phyloP scores from a whole-genome alignment of 2,113 vertebrate species.

The Osmerus mordax region DNA sequence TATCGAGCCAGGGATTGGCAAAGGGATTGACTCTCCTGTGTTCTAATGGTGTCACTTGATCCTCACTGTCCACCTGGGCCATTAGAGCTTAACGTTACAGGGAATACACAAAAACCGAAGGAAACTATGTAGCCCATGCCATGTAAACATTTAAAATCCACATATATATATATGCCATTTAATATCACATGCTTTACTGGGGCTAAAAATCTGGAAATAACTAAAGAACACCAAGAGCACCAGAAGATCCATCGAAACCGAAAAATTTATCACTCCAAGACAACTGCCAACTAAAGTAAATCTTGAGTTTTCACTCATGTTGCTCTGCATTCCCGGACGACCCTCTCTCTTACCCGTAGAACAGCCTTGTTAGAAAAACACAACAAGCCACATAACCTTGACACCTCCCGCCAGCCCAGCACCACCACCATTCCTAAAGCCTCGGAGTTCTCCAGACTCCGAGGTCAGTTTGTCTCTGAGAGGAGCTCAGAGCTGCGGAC shows the following conservation, averaged over 20 bases:
- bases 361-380: constrained; percentile 11
- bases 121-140: no score
- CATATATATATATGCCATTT: no score
- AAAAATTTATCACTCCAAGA: no score
- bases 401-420: constrained; percentile 15
- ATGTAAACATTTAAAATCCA: no score
- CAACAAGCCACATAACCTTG: constrained; percentile 24
- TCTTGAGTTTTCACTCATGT: no score
- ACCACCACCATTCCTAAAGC: neutral
- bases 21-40: neutral
- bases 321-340: no score
- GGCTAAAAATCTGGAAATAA: no score
- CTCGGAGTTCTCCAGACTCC: neutral
- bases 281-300: no score
- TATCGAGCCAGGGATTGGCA: neutral
- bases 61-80: neutral
- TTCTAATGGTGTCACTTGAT: neutral
- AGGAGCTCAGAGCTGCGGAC: constrained; percentile 10
- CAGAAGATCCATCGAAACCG: no score
- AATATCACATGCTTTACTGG: no score
- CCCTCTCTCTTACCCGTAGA: neutral
- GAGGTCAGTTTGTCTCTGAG: neutral
- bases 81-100: neutral
- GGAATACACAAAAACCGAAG: neutral
- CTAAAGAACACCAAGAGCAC: no score